A percentile compares a stretch with the other conserved stretches of the same genome.
Conservation (phyloP, 2,888 invertebrate genomes). For the Clepsis dumicolana region DNA sequence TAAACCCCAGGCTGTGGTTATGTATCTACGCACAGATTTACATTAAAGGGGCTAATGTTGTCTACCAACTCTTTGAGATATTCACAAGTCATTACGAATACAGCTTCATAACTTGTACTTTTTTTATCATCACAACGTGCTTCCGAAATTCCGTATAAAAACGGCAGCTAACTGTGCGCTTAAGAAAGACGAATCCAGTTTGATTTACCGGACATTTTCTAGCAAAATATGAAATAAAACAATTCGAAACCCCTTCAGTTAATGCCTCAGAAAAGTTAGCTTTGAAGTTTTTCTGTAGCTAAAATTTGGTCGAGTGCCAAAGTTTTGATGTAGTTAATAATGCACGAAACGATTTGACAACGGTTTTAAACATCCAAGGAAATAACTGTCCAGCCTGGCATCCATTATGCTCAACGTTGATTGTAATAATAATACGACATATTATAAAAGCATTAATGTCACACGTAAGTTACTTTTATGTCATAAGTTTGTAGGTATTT, state of each 20-base stretch:
- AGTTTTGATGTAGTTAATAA: slow-evolving; percentile 32
- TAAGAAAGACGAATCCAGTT: background rate
- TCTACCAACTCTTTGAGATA: slow-evolving; percentile 34
- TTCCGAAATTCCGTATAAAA: background rate
- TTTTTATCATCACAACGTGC: background rate
- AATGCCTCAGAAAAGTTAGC: slow-evolving; percentile 30
- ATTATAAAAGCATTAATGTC: slow-evolving; percentile 2
- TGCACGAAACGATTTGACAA: slow-evolving; percentile 29
- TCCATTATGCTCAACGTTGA: slow-evolving; percentile 7
- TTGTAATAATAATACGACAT: slow-evolving; percentile 2
- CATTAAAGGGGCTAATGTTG: slow-evolving; percentile 38
- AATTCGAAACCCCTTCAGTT: slow-evolving; percentile 14
- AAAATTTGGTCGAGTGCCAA: slow-evolving; percentile 34
- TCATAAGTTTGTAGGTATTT: background rate
- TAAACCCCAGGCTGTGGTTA: slow-evolving; percentile 50
- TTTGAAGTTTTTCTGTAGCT: slow-evolving; percentile 33
- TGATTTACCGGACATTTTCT: slow-evolving; percentile 17
- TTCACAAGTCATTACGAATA: slow-evolving; percentile 30
- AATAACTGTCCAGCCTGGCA: slow-evolving; percentile 18
- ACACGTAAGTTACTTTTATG: background rate
- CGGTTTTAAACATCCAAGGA: slow-evolving; percentile 4
- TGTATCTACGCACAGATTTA: slow-evolving; percentile 45
- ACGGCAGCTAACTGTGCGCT: background rate
- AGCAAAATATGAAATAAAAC: slow-evolving; percentile 28
- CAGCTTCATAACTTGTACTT: background rate